Conservation (phyloP, 2,113 vertebrate genomes). For the Polyodon spathula region DNA sequence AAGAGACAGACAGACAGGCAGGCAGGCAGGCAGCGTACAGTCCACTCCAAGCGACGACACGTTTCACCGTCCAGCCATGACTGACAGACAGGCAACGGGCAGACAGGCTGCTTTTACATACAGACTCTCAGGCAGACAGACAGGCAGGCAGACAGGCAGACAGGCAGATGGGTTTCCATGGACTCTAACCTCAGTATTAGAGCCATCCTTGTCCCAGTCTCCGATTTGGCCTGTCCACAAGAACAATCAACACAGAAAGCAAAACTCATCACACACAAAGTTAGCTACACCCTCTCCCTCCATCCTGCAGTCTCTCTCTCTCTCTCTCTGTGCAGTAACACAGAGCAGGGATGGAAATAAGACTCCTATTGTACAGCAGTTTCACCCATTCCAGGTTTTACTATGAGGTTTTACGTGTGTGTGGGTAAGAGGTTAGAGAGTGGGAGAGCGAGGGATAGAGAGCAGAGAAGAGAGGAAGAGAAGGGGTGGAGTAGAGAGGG, state of each 20-base stretch:
- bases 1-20: constrained; percentile 8
- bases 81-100: no score
- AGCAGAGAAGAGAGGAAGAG: no score
- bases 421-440: no score
- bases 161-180: neutral
- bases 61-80: no score
- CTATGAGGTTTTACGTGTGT: no score
- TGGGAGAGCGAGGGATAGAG: no score
- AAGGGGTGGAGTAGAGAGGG: no score
- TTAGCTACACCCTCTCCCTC: neutral
- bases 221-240: constrained; percentile 74
- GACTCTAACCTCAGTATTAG: constrained; percentile 59
- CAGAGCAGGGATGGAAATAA: no score
- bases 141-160: constrained; percentile 3
- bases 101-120: constrained; percentile 31
- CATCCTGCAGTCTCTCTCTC: no score
- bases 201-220: constrained; percentile 56
- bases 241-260: constrained; percentile 14
- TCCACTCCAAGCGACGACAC: constrained; percentile 48
- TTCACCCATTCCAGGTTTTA: no score
- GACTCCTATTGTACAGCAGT: no score
- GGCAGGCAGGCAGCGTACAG: constrained; percentile 36
- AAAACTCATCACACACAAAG: constrained; percentile 3
- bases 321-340: no score
- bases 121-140: constrained; percentile 5